These are phyloP conservation scores for Galeopterus variegatus DNA, from an alignment of 2,113 vertebrate species.

Conservation along the genomic window DNA sequence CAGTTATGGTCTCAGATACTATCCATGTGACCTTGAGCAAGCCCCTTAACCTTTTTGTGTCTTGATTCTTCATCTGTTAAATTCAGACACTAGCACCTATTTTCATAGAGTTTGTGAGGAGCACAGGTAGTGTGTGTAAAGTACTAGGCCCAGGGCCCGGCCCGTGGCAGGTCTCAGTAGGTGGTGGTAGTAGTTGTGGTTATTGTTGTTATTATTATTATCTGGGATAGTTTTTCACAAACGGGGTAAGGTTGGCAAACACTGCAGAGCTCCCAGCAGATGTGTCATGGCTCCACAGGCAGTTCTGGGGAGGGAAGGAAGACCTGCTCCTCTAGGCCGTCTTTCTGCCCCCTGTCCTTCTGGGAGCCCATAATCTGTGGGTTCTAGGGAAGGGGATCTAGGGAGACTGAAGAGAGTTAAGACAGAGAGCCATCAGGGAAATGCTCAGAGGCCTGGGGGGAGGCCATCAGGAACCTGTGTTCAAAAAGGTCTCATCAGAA, in stretches of 20 bases:
- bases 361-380: neutral
- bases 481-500: neutral
- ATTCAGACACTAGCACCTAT: neutral
- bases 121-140: too few species aligned
- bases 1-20: neutral
- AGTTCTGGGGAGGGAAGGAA: neutral
- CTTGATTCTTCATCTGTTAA: neutral
- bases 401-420: neutral
- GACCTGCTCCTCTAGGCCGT: neutral
- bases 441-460: neutral
- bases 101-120: neutral
- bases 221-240: neutral
- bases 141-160: neutral
- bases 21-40: neutral
- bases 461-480: neutral
- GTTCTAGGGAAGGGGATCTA: neutral
- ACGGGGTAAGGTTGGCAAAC: neutral
- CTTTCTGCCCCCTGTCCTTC: neutral
- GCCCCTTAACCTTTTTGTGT: neutral
- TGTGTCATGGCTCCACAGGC: neutral
- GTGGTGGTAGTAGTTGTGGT: neutral
- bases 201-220: neutral
- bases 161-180: fast-evolving
- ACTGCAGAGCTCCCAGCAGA: neutral
- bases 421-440: neutral